These are phyloP conservation scores for Neodiprion virginianus DNA, from an alignment of 1,140 invertebrate genomes.

Conservation along the genomic window DNA sequence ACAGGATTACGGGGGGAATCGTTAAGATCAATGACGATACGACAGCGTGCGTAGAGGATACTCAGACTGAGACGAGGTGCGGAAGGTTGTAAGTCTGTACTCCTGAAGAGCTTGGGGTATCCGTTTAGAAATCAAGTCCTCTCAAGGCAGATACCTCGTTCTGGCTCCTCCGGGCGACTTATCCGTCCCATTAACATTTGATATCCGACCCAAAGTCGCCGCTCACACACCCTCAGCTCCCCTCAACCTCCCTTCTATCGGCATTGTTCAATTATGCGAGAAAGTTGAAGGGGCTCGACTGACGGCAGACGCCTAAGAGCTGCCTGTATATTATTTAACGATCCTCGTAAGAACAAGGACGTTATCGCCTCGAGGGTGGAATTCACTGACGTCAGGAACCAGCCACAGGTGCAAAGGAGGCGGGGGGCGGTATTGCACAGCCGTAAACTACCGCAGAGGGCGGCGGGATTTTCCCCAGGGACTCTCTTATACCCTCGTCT, in stretches of 20 bases:
- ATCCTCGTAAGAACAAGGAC: not conserved
- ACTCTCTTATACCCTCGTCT: not conserved
- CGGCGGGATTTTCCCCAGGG: not conserved
- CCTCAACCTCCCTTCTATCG: too few relatives aligned
- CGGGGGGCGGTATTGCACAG: not conserved
- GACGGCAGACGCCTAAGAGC: not conserved
- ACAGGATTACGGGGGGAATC: too few relatives aligned
- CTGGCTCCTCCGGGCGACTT: not conserved
- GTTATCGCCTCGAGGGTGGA: not conserved
- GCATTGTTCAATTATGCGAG: not conserved
- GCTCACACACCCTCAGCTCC: too few relatives aligned
- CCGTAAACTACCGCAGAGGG: not conserved
- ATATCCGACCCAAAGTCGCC: not conserved
- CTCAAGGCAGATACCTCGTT: not conserved
- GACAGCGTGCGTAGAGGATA: too few relatives aligned
- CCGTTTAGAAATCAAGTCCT: not conserved
- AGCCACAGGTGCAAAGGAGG: not conserved
- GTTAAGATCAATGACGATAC: too few relatives aligned
- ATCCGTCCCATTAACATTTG: constrained; percentile 5
- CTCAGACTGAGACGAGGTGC: too few relatives aligned
- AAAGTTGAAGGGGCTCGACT: not conserved
- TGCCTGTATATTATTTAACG: not conserved
- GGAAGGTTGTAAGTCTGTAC: too few relatives aligned
- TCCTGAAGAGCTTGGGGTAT: not conserved
- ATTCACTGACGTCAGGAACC: not conserved